Base-by-base conservation (phyloP, 2,797 vertebrate genomes). In the Gobio occitaniae region DNA sequence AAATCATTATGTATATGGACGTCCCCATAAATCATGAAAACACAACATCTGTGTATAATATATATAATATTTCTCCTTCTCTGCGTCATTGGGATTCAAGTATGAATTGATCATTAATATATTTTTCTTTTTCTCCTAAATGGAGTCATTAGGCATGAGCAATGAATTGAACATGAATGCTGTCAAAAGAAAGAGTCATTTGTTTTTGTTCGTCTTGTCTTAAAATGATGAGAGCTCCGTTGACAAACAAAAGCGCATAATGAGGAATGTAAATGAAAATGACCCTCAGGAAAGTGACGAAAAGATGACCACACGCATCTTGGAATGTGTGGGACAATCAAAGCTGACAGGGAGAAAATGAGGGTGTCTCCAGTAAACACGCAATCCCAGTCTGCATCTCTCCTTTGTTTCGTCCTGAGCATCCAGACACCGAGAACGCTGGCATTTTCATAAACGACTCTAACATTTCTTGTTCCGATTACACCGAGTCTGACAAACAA, bases 281-380 rank as follows among this genome's bases (percentile, higher is more conserved):
- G 91, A 93, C 92, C 93, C 92, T 78, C 19, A 47, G 89, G 91
- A 91, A 87, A 89, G 88, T 84, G 90, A 91, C 44, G n/a, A 29
- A 12, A 38, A 69, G 89, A 80, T 89, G 89, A 91, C 89, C 81
- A 38, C 50, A 91, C 87, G 86, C 92, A 87, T 94, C 92, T 91
- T 88, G 86, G 92, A 92, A 90, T 92, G 90, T 68, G 91, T 91
- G 90, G 90, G 89, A 87, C 88, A 92, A 93, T 89, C 84, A 91
- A 89, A 91, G 92, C 91, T 93, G 94, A 94, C 93, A 94, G 89
- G 91, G 91, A 94, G 93, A 94, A 94, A 93, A 94, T 92, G 69
- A 92, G 90, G 89, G 36, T 72, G 66, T 72, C 78, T 74, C 56
- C 29, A 48, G 44, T 32, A 78, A 82, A 81, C 47, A 77, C 4